These are phyloP conservation scores for Seriola aureovittata DNA, from an alignment of 2,113 vertebrate species.

Conservation along the genomic window DNA sequence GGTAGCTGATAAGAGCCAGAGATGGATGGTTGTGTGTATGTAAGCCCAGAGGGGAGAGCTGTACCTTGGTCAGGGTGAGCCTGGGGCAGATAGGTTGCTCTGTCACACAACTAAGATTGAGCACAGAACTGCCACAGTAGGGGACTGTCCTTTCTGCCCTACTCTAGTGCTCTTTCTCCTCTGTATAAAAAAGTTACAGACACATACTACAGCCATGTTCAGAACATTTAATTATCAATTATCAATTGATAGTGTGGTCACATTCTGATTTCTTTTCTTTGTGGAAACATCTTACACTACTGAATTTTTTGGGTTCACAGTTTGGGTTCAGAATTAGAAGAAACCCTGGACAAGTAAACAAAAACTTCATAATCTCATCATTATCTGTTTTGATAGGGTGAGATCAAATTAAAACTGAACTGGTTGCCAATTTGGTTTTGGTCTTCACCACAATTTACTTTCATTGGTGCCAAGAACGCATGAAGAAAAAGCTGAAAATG, in stretches of 20 bases:
- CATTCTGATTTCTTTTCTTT: neutral
- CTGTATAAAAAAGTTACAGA: neutral
- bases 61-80: conserved; percentile 54
- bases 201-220: neutral
- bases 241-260: neutral
- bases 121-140: conserved; percentile 45
- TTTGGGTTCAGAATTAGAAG: neutral
- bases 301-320: neutral
- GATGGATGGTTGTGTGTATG: conserved; percentile 50
- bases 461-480: no score
- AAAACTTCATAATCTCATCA: neutral
- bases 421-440: neutral
- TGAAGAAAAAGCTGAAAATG: neutral
- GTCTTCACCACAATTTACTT: neutral
- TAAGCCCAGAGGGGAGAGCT: neutral
- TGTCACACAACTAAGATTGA: conserved; percentile 41
- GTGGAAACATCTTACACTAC: neutral
- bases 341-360: neutral
- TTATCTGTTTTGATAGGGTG: neutral
- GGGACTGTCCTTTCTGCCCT: conserved; percentile 15
- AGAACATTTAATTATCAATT: neutral
- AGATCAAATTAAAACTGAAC: no score
- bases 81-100: conserved; percentile 36
- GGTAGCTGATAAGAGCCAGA: conserved; percentile 63
- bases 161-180: neutral